Evolutionary conservation across 2,797 vertebrate genomes (phyloP).

Genomic region (Heliangelus exortis): DNA sequence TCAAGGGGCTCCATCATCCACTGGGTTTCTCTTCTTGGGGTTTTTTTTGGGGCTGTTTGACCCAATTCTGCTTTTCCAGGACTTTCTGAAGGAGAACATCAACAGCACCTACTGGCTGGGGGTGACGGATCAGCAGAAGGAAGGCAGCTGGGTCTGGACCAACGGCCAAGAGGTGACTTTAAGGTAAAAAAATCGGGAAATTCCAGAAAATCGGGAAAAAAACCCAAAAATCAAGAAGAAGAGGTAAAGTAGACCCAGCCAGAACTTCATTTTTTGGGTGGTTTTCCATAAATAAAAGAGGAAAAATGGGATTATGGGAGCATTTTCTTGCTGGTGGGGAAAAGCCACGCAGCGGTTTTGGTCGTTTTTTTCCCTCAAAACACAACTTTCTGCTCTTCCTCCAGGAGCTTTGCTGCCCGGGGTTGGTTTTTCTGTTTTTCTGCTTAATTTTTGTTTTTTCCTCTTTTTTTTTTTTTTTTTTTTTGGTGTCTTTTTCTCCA

Average conservation of each 20-base stretch:
- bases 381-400: background rate
- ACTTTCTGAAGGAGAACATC: background rate
- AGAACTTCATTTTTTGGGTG: fast-evolving
- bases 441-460: too few species aligned
- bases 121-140: background rate
- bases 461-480: too few species aligned
- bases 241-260: fast-evolving
- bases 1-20: fast-evolving
- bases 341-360: fast-evolving
- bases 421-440: fast-evolving
- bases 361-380: background rate
- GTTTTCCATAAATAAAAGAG: fast-evolving
- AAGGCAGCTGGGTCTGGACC: background rate
- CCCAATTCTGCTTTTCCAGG: background rate
- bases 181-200: too few species aligned
- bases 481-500: background rate
- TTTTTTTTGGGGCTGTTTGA: background rate
- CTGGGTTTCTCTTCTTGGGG: background rate
- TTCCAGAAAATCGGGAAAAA: too few species aligned
- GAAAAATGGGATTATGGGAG: background rate
- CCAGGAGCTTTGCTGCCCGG: fast-evolving
- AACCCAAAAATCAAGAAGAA: background rate
- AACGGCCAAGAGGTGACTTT: fast-evolving
- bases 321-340: fast-evolving
- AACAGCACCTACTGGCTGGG: background rate